Conservation (phyloP, 1,140 invertebrate species). For the Thereuonema tuberculata region DNA sequence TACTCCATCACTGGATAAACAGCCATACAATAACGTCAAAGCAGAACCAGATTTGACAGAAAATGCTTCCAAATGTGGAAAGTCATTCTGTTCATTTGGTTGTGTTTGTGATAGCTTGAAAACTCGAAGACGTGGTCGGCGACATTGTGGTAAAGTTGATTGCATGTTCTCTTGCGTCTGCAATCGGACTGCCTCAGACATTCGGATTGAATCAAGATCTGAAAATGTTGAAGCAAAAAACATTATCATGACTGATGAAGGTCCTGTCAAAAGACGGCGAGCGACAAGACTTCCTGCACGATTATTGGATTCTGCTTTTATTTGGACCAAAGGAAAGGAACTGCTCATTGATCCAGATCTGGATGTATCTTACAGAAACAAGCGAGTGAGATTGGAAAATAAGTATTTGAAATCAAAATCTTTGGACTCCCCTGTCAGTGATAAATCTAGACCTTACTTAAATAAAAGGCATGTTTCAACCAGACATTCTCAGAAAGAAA, state of each 20-base stretch:
- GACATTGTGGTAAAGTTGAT: conserved; percentile 31
- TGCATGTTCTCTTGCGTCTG: conserved; percentile 37
- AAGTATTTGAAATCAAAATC: not conserved
- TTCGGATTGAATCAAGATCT: not conserved
- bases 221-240: not conserved
- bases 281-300: conserved; percentile 4
- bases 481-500: too few species aligned
- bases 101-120: conserved; percentile 35
- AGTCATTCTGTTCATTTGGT: conserved; percentile 31
- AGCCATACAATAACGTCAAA: too few species aligned
- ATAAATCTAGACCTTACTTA: too few species aligned
- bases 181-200: not conserved
- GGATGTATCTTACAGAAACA: not conserved
- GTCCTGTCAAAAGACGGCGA: not conserved
- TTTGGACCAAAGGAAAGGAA: conserved; percentile 4
- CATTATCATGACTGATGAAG: not conserved
- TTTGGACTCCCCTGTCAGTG: too few species aligned
- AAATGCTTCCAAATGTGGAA: too few species aligned
- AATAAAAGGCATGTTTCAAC: too few species aligned
- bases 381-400: not conserved
- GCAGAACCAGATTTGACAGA: too few species aligned
- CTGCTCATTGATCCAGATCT: not conserved
- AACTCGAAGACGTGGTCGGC: conserved; percentile 15
- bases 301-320: conserved; percentile 5
- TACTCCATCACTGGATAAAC: too few species aligned